Percentiles rank a stretch among this genome's conserved stretches.
These are phyloP conservation scores for Epinephelus fuscoguttatus DNA, from an alignment of 2,113 vertebrate genomes.

Conservation along the genomic window DNA sequence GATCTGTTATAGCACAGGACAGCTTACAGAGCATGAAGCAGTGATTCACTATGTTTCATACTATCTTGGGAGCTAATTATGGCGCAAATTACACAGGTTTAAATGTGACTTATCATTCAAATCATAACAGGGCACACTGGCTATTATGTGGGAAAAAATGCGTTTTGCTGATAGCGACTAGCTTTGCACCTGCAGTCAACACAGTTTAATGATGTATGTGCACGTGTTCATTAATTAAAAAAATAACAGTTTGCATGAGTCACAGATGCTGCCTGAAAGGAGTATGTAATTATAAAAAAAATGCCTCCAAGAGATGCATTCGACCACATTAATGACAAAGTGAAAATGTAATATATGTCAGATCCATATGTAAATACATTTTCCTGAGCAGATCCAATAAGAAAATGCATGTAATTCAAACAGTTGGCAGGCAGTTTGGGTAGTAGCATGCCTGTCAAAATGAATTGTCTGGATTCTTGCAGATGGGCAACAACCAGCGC, in stretches of 20 bases:
- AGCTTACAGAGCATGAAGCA: background rate
- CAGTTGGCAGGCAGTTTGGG: slow-evolving; percentile 21
- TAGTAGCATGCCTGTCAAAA: slow-evolving; percentile 40
- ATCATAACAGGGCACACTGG: background rate
- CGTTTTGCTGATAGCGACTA: background rate
- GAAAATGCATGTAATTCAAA: slow-evolving; percentile 25
- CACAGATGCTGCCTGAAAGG: background rate
- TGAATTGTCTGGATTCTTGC: slow-evolving; percentile 39
- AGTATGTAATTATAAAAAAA: background rate
- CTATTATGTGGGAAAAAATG: background rate
- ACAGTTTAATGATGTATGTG: background rate
- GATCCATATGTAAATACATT: slow-evolving; percentile 27
- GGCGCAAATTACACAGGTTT: background rate
- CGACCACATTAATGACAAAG: background rate
- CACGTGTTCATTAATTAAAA: background rate
- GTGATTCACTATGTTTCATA: slow-evolving; percentile 4
- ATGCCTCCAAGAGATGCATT: background rate
- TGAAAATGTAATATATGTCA: slow-evolving; percentile 8
- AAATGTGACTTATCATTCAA: slow-evolving; percentile 4
- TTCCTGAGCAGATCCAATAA: slow-evolving; percentile 22
- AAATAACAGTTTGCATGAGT: background rate
- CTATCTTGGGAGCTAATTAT: background rate
- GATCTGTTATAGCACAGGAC: slow-evolving; percentile 2
- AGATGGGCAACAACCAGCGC: slow-evolving; percentile 7
- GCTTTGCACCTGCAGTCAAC: slow-evolving; percentile 1